Percentiles rank a stretch among this genome's conserved stretches.
phyloP scores from a whole-genome alignment of 1,140 invertebrate species.

The Drosophila lowei region DNA sequence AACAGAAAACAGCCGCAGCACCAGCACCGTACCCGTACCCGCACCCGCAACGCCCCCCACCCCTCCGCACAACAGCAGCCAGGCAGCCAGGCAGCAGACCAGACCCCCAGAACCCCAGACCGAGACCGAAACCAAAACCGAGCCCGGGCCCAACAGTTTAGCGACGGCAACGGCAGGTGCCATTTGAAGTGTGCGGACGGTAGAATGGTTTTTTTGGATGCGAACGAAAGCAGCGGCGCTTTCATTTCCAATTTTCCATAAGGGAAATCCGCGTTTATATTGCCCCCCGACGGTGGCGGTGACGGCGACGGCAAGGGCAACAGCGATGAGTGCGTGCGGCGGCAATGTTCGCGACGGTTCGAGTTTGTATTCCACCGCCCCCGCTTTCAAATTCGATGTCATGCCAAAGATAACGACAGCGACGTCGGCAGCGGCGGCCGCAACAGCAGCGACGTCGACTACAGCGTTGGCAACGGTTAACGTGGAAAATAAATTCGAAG shows the following conservation, averaged over 20 bases:
- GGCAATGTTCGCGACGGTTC: constrained; percentile 54
- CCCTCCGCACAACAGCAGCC: not conserved
- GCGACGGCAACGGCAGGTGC: constrained; percentile 76
- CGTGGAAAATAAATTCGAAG: constrained; percentile 78
- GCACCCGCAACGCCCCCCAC: constrained; percentile 5
- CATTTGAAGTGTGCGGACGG: constrained; percentile 75
- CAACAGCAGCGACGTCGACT: constrained; percentile 25
- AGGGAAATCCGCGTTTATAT: no score
- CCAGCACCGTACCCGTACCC: not conserved
- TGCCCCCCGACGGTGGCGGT: constrained; percentile 2
- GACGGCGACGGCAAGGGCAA: constrained; percentile 18
- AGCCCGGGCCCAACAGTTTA: constrained; percentile 59
- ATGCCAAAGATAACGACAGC: constrained; percentile 72
- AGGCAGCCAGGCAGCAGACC: not conserved
- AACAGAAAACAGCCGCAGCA: constrained; percentile 18
- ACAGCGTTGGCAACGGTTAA: constrained; percentile 54
- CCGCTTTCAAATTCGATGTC: constrained; percentile 42
- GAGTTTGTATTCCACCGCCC: constrained; percentile 23
- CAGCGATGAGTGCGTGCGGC: constrained; percentile 56
- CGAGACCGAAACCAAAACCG: constrained; percentile 39
- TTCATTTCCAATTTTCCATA: no score
- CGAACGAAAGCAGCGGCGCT: constrained; percentile 5
- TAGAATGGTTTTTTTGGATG: constrained; percentile 29
- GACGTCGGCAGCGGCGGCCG: constrained; percentile 32
- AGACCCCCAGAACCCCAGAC: constrained; percentile 49